Evolutionary conservation across 2,797 vertebrate genomes (phyloP), one percentile per base, ranked within the genome.

Genomic region (Discoglossus pictus): DNA sequence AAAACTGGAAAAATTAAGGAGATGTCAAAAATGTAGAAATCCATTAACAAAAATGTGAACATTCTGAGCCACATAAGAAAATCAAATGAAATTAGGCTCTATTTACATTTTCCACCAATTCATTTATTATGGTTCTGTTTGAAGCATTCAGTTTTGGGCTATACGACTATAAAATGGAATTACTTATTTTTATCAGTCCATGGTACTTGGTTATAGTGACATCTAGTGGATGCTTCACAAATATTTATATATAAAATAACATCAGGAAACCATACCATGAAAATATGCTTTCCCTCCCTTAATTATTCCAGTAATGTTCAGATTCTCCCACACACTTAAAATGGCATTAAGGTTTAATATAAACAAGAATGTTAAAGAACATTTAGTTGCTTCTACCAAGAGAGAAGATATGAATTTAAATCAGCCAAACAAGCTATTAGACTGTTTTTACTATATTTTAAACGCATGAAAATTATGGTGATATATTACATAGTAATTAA

Each of bases 81-180:
- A 63, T 63, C 23, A 70, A 70, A 63, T 71, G 52, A 71, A 64
- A 64, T 71, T 56, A 65, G 44, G 44, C 36, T 71, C 61, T 65
- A 65, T 71, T 71, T 70, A 70, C 52, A 70, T 64, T 52, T 51
- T 47, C 38, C 53, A 64, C 36, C 68, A 64, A 59, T 53, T 52
- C 52, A 64, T 71, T 52, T 52, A 65, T 65, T 71, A 70, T 71
- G 44, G 61, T 40, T 42, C 18, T 18, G 16, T 65, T 71, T 71
- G 31, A 71, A 71, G 61, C 20, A 27, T 24, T 64, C 44, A 23
- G 54, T 65, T 64, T 58, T 56, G 61, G 52, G 59, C 52, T 53
- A 59, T 51, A 43, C 31, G 52, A 59, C 44, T 63, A 65, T 65
- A 70, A 65, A 64, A 58, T 38, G 34, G 27, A 61, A 24, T 18